These are phyloP conservation scores for Parotia lawesii DNA, from an alignment of 2,113 vertebrate species.

Conservation along the genomic window DNA sequence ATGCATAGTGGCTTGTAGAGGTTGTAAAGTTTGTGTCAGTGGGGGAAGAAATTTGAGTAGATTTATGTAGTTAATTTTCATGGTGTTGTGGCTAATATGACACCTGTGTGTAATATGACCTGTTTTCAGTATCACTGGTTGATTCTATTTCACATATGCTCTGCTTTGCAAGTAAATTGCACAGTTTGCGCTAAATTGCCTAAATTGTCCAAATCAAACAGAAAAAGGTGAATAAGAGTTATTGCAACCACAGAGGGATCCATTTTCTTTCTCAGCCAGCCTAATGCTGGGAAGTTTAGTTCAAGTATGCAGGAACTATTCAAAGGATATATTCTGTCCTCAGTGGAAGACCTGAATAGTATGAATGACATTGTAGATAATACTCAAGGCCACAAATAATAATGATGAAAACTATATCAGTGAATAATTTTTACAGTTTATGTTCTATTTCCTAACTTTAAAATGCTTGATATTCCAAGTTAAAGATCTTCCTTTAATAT, in stretches of 20 bases:
- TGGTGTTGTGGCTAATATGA: neutral
- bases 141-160: neutral
- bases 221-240: neutral
- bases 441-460: neutral
- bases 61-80: neutral
- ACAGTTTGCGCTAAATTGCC: neutral
- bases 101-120: neutral
- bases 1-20: neutral
- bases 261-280: neutral
- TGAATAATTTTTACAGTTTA: neutral
- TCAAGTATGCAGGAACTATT: neutral
- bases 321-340: neutral
- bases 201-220: neutral
- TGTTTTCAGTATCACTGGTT: neutral
- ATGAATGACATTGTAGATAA: neutral
- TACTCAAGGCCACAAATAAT: neutral
- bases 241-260: neutral
- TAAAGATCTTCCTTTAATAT: neutral
- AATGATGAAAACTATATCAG: neutral
- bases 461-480: neutral
- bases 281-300: neutral
- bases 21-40: neutral
- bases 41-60: neutral
- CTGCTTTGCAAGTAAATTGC: neutral
- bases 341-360: neutral